phyloP scores from a whole-genome alignment of 2,888 invertebrate genomes.

The Melitaea athalia region DNA sequence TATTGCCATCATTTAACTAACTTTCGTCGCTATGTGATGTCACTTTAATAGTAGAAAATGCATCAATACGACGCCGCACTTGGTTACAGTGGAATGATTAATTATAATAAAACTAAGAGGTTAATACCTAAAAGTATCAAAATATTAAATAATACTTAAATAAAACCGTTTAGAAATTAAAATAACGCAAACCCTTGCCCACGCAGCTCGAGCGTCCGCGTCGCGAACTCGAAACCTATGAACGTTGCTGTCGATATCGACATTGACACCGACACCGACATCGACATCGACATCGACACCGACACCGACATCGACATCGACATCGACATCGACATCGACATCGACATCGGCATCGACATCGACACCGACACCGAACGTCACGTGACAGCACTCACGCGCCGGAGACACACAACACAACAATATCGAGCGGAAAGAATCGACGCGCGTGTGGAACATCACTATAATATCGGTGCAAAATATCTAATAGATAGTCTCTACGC shows the following conservation, averaged over 20 bases:
- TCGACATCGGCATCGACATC: not conserved
- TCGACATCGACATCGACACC: no score
- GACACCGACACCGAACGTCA: not conserved
- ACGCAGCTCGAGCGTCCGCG: slow-evolving; percentile 45
- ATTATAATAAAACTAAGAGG: slow-evolving; percentile 62
- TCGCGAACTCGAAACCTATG: slow-evolving; percentile 30
- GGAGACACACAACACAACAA: slow-evolving; percentile 38
- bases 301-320: no score
- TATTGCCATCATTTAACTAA: not conserved
- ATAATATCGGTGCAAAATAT: slow-evolving; percentile 77
- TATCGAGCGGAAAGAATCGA: slow-evolving; percentile 49
- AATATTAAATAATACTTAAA: slow-evolving; percentile 74
- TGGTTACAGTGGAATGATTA: slow-evolving; percentile 73
- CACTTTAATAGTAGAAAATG: slow-evolving; percentile 39
- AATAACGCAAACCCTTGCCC: slow-evolving; percentile 57
- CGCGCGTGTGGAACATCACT: slow-evolving; percentile 59
- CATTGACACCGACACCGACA: no score
- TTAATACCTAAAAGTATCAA: slow-evolving; percentile 65
- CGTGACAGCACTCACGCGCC: slow-evolving; percentile 36
- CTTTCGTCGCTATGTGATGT: slow-evolving; percentile 51
- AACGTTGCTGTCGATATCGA: no score
- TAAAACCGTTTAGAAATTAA: no score
- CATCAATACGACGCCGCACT: slow-evolving; percentile 36
- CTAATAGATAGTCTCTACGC: slow-evolving; percentile 69
- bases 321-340: not conserved